phyloP scores from a whole-genome alignment of 1,140 invertebrate genomes.

The Nasonia giraulti region DNA sequence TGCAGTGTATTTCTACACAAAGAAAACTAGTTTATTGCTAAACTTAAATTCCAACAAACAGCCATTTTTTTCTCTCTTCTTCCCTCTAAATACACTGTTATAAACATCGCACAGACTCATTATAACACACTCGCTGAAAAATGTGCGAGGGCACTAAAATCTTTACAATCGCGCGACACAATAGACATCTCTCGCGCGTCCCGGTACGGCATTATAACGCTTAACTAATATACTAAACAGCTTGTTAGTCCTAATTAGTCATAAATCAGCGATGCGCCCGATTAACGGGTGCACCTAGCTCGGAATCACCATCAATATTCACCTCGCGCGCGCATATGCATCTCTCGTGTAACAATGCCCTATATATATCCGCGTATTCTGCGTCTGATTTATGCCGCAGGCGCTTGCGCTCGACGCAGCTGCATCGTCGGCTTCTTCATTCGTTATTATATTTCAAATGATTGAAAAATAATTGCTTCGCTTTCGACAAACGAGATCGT shows the following conservation, averaged over 20 bases:
- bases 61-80: not conserved
- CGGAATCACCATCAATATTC: constrained; percentile 59
- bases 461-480: constrained; percentile 12
- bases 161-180: not conserved
- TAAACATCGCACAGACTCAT: not conserved
- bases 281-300: constrained; percentile 59
- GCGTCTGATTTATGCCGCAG: constrained; percentile 59
- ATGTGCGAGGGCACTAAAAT: not conserved
- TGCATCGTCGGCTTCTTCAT: not conserved
- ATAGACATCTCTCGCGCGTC: not conserved
- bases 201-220: not conserved
- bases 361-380: constrained; percentile 22
- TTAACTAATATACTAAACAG: constrained; percentile 67
- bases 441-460: not conserved
- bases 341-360: constrained; percentile 59
- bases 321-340: constrained; percentile 37
- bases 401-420: not conserved
- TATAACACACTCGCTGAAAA: not conserved
- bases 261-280: constrained; percentile 63
- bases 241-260: constrained; percentile 70
- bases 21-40: not conserved
- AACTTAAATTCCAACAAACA: not conserved
- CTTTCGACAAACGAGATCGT: not conserved
- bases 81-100: not conserved
- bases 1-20: not conserved